Conservation (phyloP, 2,113 vertebrate species). For the Cryptotis parvus region DNA sequence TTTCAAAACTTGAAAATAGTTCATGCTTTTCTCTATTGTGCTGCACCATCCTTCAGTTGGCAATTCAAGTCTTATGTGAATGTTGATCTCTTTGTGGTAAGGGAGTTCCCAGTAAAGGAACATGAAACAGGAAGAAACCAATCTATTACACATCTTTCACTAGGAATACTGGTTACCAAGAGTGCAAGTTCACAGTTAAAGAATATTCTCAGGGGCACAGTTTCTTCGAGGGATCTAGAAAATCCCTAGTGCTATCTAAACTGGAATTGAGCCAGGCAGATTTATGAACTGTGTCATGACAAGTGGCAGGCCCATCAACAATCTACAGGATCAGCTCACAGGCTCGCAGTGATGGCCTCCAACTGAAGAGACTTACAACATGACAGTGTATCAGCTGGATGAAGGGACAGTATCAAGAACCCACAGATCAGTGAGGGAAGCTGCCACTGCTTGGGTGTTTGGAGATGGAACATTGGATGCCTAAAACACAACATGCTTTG, state of each 20-base stretch:
- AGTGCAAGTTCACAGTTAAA: not conserved
- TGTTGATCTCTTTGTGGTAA: not conserved
- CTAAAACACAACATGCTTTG: too few species aligned
- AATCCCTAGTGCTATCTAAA: not conserved
- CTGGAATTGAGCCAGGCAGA: not conserved
- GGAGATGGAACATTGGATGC: too few species aligned
- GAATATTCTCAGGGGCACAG: not conserved
- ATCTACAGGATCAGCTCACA: slow-evolving; percentile 84
- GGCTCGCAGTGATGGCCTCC: slow-evolving; percentile 82
- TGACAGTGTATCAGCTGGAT: slow-evolving; percentile 91
- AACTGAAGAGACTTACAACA: slow-evolving; percentile 89
- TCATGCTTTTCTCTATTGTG: not conserved
- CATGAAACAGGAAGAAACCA: not conserved
- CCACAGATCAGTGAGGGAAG: slow-evolving; percentile 56
- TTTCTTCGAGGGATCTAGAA: not conserved
- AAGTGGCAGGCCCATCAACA: not conserved
- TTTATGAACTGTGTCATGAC: not conserved
- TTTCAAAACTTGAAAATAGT: not conserved
- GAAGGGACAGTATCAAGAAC: slow-evolving; percentile 90
- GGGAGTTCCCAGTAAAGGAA: not conserved
- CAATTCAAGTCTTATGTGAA: not conserved
- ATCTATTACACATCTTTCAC: too few species aligned
- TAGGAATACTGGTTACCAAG: not conserved
- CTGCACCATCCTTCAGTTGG: not conserved
- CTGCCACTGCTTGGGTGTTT: too few species aligned